These are phyloP conservation scores for Octodon degus DNA, from an alignment of 2,113 vertebrate genomes.

Conservation along the genomic window DNA sequence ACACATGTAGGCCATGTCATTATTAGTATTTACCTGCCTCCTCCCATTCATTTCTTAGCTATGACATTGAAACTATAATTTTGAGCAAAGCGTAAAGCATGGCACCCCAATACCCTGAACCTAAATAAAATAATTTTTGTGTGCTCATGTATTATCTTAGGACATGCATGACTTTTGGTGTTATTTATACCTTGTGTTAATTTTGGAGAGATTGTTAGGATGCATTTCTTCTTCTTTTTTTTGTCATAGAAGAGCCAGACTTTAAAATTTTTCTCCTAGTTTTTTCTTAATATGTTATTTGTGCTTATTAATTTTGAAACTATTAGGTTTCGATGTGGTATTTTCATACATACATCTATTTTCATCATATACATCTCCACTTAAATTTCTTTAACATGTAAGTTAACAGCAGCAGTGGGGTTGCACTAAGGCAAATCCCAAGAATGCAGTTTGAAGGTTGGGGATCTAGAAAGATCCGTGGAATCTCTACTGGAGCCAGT, in stretches of 20 bases:
- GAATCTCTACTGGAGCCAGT: background rate
- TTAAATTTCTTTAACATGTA: background rate
- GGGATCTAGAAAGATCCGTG: background rate
- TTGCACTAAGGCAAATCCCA: background rate
- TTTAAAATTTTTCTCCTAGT: background rate
- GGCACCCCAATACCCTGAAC: background rate
- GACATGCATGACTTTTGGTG: background rate
- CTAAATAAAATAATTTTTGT: background rate
- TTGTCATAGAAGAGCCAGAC: background rate
- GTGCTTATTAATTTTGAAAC: background rate
- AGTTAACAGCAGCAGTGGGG: background rate
- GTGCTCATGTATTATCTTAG: background rate
- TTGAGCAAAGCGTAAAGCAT: background rate
- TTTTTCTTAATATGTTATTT: background rate
- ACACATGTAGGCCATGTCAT: background rate
- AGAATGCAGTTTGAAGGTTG: background rate
- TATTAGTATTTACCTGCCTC: background rate
- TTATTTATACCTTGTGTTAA: conserved; percentile 1
- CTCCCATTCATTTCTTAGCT: background rate
- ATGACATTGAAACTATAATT: conserved; percentile 19
- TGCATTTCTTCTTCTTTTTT: background rate
- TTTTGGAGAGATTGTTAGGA: background rate
- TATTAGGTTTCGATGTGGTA: background rate
- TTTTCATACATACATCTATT: background rate
- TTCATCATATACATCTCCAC: background rate